These are phyloP conservation scores for Heteromormyrus szaboi DNA, from an alignment of 2,797 vertebrate species.

Conservation along the genomic window DNA sequence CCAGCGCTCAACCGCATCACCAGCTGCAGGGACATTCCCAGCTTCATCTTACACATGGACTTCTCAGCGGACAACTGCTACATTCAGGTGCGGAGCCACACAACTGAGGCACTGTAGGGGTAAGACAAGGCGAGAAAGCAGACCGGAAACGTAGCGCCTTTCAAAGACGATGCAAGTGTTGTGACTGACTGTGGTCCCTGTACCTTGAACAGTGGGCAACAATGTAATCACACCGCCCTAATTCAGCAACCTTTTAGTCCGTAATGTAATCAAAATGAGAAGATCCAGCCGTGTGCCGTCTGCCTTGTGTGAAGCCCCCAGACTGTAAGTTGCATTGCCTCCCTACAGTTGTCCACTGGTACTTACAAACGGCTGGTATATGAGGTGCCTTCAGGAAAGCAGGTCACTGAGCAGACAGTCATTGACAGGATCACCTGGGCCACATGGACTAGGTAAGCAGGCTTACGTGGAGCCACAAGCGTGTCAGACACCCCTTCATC, in stretches of 20 bases:
- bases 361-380: slow-evolving; percentile 93
- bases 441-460: slow-evolving; percentile 88
- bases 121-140: background rate
- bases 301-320: background rate
- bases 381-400: slow-evolving; percentile 96
- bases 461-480: background rate
- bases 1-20: slow-evolving; percentile 88
- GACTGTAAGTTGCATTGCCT: background rate
- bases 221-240: background rate
- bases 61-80: slow-evolving; percentile 81
- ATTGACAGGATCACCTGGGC: slow-evolving; percentile 98
- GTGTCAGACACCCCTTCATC: background rate
- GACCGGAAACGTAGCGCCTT: background rate
- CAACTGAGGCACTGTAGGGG: background rate
- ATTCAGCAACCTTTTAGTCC: background rate
- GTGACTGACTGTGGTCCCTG: background rate
- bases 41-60: slow-evolving; percentile 95
- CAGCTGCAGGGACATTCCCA: slow-evolving; percentile 91
- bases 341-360: slow-evolving; percentile 84
- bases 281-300: background rate
- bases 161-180: background rate
- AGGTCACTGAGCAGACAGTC: slow-evolving; percentile 79
- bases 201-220: background rate
- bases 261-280: background rate
- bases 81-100: slow-evolving; percentile 53